Evolutionary conservation across 2,797 vertebrate genomes (phyloP).

Genomic region (Amblyraja radiata): DNA sequence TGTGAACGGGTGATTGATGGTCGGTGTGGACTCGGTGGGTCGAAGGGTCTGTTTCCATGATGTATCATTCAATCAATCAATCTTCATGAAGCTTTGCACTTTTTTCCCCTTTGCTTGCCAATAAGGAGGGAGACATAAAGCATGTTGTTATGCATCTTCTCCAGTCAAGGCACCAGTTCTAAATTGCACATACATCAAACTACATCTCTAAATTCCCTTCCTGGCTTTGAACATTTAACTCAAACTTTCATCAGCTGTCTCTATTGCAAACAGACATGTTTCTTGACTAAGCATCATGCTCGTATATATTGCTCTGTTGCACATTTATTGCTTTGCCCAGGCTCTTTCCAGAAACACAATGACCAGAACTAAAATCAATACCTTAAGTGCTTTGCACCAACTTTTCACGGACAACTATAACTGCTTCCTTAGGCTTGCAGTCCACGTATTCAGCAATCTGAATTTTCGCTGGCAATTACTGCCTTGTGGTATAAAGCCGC

Average conservation of each 20-base stretch:
- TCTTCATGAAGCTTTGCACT: background rate
- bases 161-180: background rate
- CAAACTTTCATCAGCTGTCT: background rate
- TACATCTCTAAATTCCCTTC: background rate
- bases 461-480: background rate
- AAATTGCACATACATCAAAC: background rate
- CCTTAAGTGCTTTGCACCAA: background rate
- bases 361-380: background rate
- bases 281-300: too few species aligned
- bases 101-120: background rate
- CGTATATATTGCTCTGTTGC: background rate
- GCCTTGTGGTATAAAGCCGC: background rate
- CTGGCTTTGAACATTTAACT: background rate
- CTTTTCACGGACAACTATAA: background rate
- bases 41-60: too few species aligned
- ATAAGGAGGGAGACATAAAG: background rate
- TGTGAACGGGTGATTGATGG: too few species aligned
- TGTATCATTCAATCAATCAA: background rate
- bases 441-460: background rate
- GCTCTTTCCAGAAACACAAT: background rate
- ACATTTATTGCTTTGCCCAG: background rate
- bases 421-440: background rate
- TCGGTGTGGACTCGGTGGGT: too few species aligned
- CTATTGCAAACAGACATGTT: background rate
- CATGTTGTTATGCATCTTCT: background rate